Percentiles rank a stretch among this genome's conserved stretches.
Evolutionary conservation across 2,888 invertebrate species (phyloP).

Genomic region (Sphinx pinastri): DNA sequence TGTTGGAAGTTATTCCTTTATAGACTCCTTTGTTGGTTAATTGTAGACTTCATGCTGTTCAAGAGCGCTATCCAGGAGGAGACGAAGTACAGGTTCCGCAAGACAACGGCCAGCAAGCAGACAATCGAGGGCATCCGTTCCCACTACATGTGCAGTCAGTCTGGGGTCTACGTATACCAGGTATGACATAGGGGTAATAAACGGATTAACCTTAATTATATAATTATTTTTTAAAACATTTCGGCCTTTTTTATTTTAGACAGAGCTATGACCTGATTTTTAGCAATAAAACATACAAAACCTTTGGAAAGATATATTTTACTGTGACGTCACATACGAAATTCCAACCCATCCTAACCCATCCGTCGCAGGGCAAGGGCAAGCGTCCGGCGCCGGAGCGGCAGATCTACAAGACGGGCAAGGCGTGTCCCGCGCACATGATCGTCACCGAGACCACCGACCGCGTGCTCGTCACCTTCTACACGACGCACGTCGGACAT

Average conservation of each 20-base stretch:
- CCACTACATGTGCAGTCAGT: conserved; percentile 79
- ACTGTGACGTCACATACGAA: too few species aligned
- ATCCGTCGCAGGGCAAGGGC: conserved; percentile 65
- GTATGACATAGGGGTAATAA: conserved; percentile 38
- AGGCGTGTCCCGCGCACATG: conserved; percentile 79
- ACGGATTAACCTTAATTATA: too few species aligned
- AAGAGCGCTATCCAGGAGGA: conserved; percentile 76
- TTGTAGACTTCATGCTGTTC: conserved; percentile 71
- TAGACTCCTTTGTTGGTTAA: too few species aligned
- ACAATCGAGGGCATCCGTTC: conserved; percentile 76
- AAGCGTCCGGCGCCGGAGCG: conserved; percentile 76
- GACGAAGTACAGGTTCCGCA: conserved; percentile 72
- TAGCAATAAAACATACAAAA: too few species aligned
- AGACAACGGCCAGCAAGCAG: conserved; percentile 77
- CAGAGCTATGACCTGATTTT: too few species aligned
- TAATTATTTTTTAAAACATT: too few species aligned
- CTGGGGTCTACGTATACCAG: conserved; percentile 77
- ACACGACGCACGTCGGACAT: conserved; percentile 77
- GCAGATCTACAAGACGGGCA: conserved; percentile 78
- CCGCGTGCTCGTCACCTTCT: conserved; percentile 71
- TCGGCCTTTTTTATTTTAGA: too few species aligned
- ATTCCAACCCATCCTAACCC: conserved; percentile 3
- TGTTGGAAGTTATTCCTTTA: too few species aligned
- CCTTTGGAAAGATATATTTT: too few species aligned
- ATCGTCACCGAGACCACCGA: conserved; percentile 75